phyloP scores from a whole-genome alignment of 2,797 vertebrate species.

The Danio jaintianensis region DNA sequence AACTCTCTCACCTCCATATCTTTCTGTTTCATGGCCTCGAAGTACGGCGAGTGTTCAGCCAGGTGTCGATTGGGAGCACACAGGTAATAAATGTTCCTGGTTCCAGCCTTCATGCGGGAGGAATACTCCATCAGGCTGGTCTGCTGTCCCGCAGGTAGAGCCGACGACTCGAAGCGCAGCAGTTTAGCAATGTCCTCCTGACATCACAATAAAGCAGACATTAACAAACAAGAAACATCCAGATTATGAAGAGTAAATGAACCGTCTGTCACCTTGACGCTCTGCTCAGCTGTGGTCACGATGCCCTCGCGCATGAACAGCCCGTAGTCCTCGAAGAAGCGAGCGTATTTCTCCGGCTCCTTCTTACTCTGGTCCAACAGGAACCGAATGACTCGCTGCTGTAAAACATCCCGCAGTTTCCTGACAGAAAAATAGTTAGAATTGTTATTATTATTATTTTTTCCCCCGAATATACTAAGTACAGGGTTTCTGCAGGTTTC shows the following conservation, averaged over 20 bases:
- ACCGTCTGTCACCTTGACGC: conserved; percentile 83
- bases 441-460: too few species aligned
- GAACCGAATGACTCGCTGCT: conserved; percentile 93
- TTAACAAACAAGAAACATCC: neutral
- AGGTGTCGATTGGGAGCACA: conserved; percentile 92
- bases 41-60: conserved; percentile 94
- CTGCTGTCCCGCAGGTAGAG: conserved; percentile 86
- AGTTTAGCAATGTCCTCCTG: conserved; percentile 96
- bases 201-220: neutral
- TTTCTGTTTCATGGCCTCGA: conserved; percentile 95
- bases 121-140: conserved; percentile 88
- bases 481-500: too few species aligned
- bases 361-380: conserved; percentile 94
- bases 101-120: conserved; percentile 90
- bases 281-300: conserved; percentile 89
- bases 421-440: conserved; percentile 71
- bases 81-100: conserved; percentile 95
- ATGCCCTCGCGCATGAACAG: conserved; percentile 97
- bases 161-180: conserved; percentile 90
- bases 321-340: conserved; percentile 94
- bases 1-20: conserved; percentile 85
- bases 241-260: neutral
- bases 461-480: too few species aligned
- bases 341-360: conserved; percentile 90
- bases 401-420: conserved; percentile 91